A percentile compares a stretch with the other conserved stretches of the same genome.
phyloP scores from a whole-genome alignment of 2,888 invertebrate genomes.

The Drosophila affinis region DNA sequence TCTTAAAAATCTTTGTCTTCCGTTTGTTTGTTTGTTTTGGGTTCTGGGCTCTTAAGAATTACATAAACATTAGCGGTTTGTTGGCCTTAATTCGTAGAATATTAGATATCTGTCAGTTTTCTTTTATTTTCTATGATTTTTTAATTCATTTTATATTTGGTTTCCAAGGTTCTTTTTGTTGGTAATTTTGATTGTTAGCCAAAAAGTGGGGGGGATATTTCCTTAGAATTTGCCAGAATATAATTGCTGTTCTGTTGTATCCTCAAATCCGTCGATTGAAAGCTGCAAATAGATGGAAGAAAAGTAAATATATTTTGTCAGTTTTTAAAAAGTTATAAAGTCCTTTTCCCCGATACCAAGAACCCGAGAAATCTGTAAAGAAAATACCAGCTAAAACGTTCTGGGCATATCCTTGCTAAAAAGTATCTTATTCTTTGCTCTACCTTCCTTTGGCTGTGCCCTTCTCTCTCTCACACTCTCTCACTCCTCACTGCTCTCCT shows the following conservation, averaged over 20 bases:
- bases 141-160: slow-evolving; percentile 50
- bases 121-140: slow-evolving; percentile 27
- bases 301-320: neutral
- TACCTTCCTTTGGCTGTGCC: slow-evolving; percentile 44
- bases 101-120: slow-evolving; percentile 35
- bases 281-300: slow-evolving; percentile 44
- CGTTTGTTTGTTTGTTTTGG: slow-evolving; percentile 82
- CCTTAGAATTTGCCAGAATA: slow-evolving; percentile 33
- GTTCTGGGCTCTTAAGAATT: slow-evolving; percentile 76
- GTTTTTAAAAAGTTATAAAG: neutral
- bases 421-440: slow-evolving; percentile 22
- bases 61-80: slow-evolving; percentile 74
- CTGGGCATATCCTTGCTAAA: slow-evolving; percentile 24
- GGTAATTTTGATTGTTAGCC: slow-evolving; percentile 63
- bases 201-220: slow-evolving; percentile 42
- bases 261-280: slow-evolving; percentile 70
- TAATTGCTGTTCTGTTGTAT: slow-evolving; percentile 27
- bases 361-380: neutral
- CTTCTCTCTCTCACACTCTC: slow-evolving; percentile 5
- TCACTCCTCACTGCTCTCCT: too few species aligned
- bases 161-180: slow-evolving; percentile 44
- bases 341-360: neutral
- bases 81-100: slow-evolving; percentile 60
- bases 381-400: neutral
- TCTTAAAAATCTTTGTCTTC: slow-evolving; percentile 80